These are phyloP conservation scores for Apodemia duryi DNA, from an alignment of 2,888 invertebrate genomes.

Conservation along the genomic window DNA sequence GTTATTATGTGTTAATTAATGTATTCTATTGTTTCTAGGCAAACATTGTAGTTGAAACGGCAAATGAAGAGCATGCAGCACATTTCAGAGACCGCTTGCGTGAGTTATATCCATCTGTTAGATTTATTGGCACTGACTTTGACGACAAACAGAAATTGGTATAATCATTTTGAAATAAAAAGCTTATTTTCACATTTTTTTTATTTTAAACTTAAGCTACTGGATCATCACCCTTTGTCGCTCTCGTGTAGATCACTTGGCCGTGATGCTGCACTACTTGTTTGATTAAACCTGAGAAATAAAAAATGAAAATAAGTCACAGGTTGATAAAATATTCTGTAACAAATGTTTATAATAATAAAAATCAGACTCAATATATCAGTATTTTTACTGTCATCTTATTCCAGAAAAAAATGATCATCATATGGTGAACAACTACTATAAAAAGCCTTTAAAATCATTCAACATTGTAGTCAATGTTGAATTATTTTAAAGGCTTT, in stretches of 20 bases:
- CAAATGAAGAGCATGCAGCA: slow-evolving; percentile 56
- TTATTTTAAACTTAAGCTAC: slow-evolving; percentile 80
- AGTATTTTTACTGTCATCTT: slow-evolving; percentile 68
- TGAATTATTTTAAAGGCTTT: no score
- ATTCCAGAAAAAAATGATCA: slow-evolving; percentile 55
- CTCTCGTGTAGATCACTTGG: slow-evolving; percentile 97
- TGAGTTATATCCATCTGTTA: slow-evolving; percentile 52
- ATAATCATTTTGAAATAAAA: slow-evolving; percentile 22
- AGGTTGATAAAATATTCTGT: background rate
- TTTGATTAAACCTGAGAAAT: slow-evolving; percentile 89
- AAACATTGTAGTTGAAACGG: slow-evolving; percentile 66
- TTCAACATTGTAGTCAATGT: no score
- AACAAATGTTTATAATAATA: background rate
- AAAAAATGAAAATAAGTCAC: slow-evolving; percentile 18
- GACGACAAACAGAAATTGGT: slow-evolving; percentile 47
- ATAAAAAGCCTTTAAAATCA: no score
- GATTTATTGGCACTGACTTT: slow-evolving; percentile 52
- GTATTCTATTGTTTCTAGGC: slow-evolving; percentile 44
- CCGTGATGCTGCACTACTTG: slow-evolving; percentile 98
- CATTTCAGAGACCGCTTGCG: slow-evolving; percentile 55
- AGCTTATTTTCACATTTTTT: slow-evolving; percentile 42
- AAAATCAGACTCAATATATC: slow-evolving; percentile 82
- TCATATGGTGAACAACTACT: slow-evolving; percentile 38
- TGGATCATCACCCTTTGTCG: slow-evolving; percentile 95
- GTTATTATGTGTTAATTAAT: background rate